Conservation (phyloP, 2,113 vertebrate species). For the Ceratotherium simum region DNA sequence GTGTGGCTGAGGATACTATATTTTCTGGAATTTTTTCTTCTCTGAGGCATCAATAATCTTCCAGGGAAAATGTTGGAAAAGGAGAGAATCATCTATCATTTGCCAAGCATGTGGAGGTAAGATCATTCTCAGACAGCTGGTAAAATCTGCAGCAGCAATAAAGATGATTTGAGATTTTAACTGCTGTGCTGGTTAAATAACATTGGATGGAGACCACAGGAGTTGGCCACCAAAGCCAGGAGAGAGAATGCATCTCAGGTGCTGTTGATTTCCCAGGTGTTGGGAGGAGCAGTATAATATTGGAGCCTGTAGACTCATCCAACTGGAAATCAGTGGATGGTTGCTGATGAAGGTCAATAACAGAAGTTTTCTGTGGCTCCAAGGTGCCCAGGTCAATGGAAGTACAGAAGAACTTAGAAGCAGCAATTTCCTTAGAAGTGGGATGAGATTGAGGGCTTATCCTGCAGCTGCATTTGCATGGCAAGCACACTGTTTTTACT, state of each 20-base stretch:
- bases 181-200: neutral
- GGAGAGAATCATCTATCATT: neutral
- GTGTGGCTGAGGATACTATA: neutral
- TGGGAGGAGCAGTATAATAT: rapidly evolving
- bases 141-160: neutral
- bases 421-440: too few relatives aligned
- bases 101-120: neutral
- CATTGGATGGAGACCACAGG: neutral
- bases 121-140: neutral
- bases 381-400: neutral
- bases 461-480: rapidly evolving
- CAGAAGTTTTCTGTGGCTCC: neutral
- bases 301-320: neutral
- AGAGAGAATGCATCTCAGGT: rapidly evolving
- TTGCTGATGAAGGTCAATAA: neutral
- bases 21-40: neutral
- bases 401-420: neutral
- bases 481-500: rapidly evolving
- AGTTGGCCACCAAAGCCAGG: neutral
- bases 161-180: neutral
- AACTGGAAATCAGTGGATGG: rapidly evolving
- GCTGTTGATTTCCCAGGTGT: neutral
- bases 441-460: rapidly evolving
- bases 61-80: neutral
- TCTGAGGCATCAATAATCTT: neutral